phyloP scores from a whole-genome alignment of 2,888 invertebrate species.

The Lissocephala sabroskyi region DNA sequence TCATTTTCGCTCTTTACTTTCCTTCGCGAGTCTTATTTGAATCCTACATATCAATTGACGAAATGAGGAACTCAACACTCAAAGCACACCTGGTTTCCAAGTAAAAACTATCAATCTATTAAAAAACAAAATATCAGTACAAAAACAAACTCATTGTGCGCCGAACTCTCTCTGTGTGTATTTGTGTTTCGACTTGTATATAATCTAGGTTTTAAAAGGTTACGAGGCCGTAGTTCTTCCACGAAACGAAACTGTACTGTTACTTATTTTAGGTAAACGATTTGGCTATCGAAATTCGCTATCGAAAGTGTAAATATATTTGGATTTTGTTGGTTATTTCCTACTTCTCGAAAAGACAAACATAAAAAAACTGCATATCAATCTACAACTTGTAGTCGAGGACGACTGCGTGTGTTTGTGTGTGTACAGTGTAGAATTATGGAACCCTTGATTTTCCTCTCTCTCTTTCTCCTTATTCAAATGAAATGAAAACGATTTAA shows the following conservation, averaged over 20 bases:
- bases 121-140: too few relatives aligned
- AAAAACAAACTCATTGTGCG: constrained; percentile 23
- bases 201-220: constrained; percentile 22
- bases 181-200: constrained; percentile 21
- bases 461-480: background rate
- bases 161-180: constrained; percentile 3
- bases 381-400: too few relatives aligned
- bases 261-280: constrained; percentile 10
- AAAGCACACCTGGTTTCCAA: constrained; percentile 58
- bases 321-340: too few relatives aligned
- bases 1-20: background rate
- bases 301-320: background rate
- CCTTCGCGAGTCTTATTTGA: constrained; percentile 24
- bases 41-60: constrained; percentile 51
- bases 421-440: too few relatives aligned
- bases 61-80: constrained; percentile 35
- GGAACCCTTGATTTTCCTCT: background rate
- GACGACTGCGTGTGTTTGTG: too few relatives aligned
- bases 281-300: background rate
- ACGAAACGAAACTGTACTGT: constrained; percentile 26
- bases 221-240: constrained; percentile 49
- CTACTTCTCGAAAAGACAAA: background rate
- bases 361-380: constrained; percentile 43
- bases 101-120: constrained; percentile 51
- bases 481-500: constrained; percentile 52